Evolutionary conservation across 2,797 vertebrate genomes (phyloP).

Genomic region (Dallia pectoralis): DNA sequence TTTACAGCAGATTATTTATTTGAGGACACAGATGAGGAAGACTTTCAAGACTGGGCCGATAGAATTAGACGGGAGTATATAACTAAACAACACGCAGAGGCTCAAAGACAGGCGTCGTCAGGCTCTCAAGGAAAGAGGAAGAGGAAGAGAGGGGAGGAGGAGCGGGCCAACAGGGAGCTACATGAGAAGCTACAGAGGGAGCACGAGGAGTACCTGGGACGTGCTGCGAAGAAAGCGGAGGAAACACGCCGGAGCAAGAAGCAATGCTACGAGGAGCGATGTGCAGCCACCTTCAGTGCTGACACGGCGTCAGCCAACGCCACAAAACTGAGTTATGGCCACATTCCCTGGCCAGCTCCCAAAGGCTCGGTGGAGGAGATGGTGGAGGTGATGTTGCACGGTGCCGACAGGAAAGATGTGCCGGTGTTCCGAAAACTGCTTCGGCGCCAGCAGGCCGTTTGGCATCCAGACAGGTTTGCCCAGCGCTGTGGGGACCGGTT

Average conservation of each 20-base stretch:
- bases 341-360: conserved; percentile 85
- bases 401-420: conserved; percentile 70
- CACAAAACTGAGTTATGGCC: conserved; percentile 71
- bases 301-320: conserved; percentile 12
- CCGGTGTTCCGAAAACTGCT: conserved; percentile 74
- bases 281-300: conserved; percentile 59
- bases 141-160: conserved; percentile 48
- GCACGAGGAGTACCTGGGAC: conserved; percentile 75
- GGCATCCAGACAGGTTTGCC: conserved; percentile 88
- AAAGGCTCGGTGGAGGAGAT: conserved; percentile 79
- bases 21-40: conserved; percentile 70
- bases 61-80: conserved; percentile 77
- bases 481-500: conserved; percentile 83
- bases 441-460: conserved; percentile 79
- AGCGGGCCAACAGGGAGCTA: conserved; percentile 51
- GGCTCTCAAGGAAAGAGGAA: conserved; percentile 38
- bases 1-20: conserved; percentile 73
- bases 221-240: conserved; percentile 72
- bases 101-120: conserved; percentile 52
- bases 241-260: conserved; percentile 72
- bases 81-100: conserved; percentile 63
- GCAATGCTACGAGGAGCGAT: conserved; percentile 69
- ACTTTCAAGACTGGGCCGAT: conserved; percentile 79
- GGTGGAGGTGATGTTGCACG: conserved; percentile 80
- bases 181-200: conserved; percentile 67